phyloP scores from a whole-genome alignment of 2,888 invertebrate species.

The Sphinx pinastri region DNA sequence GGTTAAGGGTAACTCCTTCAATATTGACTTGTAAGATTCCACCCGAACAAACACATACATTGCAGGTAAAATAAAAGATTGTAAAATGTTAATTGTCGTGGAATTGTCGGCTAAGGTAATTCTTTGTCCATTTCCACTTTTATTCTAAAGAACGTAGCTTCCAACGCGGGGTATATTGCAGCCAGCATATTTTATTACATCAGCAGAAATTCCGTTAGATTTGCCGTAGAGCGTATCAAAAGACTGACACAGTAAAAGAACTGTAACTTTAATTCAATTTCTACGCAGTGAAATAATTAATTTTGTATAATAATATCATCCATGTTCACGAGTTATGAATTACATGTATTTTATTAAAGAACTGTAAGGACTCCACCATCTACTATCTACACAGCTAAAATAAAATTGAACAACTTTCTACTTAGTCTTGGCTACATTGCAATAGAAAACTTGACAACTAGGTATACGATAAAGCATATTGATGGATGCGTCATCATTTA shows the following conservation, averaged over 20 bases:
- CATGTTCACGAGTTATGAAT: background rate
- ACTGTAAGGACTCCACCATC: too few relatives aligned
- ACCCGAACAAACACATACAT: too few relatives aligned
- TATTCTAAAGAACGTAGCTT: background rate
- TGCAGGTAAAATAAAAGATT: too few relatives aligned
- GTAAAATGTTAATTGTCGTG: too few relatives aligned
- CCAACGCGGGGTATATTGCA: background rate
- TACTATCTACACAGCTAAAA: too few relatives aligned
- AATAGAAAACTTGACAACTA: too few relatives aligned
- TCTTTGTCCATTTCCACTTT: background rate
- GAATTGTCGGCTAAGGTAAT: background rate
- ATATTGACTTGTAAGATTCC: too few relatives aligned
- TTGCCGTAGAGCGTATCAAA: background rate
- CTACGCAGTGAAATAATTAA: background rate
- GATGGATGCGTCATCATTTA: too few relatives aligned
- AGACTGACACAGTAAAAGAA: background rate
- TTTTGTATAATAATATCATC: constrained; percentile 2
- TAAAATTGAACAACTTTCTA: too few relatives aligned
- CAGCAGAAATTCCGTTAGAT: background rate
- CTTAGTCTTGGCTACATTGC: too few relatives aligned
- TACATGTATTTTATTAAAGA: background rate
- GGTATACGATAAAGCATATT: too few relatives aligned
- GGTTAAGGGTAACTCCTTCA: too few relatives aligned
- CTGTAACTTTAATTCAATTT: background rate
- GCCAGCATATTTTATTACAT: background rate